phyloP scores from a whole-genome alignment of 2,888 invertebrate genomes.

The Ophioninae sp. region DNA sequence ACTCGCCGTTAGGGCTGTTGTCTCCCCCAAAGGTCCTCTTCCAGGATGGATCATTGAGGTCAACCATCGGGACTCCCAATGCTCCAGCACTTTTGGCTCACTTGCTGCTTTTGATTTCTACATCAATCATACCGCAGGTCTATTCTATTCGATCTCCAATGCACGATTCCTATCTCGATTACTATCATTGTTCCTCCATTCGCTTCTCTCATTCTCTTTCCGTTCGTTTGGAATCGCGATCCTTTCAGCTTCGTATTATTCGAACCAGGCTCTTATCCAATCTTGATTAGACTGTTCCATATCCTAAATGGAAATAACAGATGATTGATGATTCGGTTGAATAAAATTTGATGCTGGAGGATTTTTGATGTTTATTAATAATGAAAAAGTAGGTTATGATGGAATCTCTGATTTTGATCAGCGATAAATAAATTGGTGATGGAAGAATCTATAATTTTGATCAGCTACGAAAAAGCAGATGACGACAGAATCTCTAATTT shows the following conservation, averaged over 20 bases:
- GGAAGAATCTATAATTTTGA: no score
- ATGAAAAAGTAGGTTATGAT: no score
- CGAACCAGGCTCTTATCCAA: no score
- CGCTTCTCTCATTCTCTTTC: not conserved
- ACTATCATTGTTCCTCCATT: not conserved
- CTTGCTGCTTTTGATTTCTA: conserved; percentile 90
- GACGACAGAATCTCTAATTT: not conserved
- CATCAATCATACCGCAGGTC: conserved; percentile 86
- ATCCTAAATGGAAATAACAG: not conserved
- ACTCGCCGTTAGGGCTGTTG: conserved; percentile 86
- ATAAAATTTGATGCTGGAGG: not conserved
- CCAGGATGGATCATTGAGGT: conserved; percentile 88
- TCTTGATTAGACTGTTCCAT: no score
- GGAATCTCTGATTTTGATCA: no score
- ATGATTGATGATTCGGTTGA: no score
- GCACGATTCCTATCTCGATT: not conserved
- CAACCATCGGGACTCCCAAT: conserved; percentile 87
- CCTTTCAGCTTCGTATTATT: not conserved
- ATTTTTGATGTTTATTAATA: no score
- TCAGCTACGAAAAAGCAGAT: not conserved
- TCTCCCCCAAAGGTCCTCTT: conserved; percentile 84
- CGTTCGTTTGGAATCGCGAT: not conserved
- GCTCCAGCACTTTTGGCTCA: conserved; percentile 90
- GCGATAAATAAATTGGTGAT: no score
- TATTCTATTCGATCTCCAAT: conserved; percentile 23